Percentiles rank a stretch among this genome's conserved stretches.
These are phyloP conservation scores for Steinernema hermaphroditum DNA, from an alignment of 2,888 invertebrate genomes.

Conservation along the genomic window DNA sequence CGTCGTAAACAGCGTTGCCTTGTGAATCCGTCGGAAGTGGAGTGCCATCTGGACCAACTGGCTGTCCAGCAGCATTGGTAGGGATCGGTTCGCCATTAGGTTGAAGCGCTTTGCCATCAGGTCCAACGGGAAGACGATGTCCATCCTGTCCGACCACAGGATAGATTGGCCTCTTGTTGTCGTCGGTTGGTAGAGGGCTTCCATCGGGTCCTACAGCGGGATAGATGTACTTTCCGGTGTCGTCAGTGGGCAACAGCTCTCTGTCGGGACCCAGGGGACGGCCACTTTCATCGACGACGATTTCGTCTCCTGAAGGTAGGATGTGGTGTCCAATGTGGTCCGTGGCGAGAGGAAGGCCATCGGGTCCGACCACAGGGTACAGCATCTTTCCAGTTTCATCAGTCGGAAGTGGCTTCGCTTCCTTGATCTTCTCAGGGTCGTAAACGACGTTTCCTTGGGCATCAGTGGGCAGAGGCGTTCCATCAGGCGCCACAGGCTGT, in stretches of 20 bases:
- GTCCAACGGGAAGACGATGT: no score
- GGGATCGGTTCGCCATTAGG: constrained; percentile 10
- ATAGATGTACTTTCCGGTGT: constrained; percentile 39
- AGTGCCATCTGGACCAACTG: constrained; percentile 37
- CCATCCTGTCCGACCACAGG: neutral
- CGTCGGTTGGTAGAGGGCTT: constrained; percentile 41
- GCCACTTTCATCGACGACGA: constrained; percentile 30
- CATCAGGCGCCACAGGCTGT: constrained; percentile 36
- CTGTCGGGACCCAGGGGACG: constrained; percentile 35
- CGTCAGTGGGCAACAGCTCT: constrained; percentile 37
- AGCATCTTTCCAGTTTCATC: constrained; percentile 34
- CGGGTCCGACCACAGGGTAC: constrained; percentile 32
- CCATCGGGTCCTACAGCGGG: constrained; percentile 51
- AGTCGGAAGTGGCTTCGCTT: constrained; percentile 32
- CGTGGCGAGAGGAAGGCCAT: constrained; percentile 40
- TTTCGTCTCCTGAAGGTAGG: constrained; percentile 7
- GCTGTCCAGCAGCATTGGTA: constrained; percentile 30
- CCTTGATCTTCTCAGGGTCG: constrained; percentile 1
- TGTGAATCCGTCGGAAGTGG: constrained; percentile 32
- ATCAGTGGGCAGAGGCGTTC: constrained; percentile 41
- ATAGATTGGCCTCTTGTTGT: neutral
- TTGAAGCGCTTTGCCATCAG: no score
- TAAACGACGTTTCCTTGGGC: constrained; percentile 37
- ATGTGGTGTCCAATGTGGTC: constrained; percentile 35
- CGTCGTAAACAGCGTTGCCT: constrained; percentile 19